Base-by-base conservation (phyloP, 2,888 invertebrate species). In the Eristalis arbustorum region DNA sequence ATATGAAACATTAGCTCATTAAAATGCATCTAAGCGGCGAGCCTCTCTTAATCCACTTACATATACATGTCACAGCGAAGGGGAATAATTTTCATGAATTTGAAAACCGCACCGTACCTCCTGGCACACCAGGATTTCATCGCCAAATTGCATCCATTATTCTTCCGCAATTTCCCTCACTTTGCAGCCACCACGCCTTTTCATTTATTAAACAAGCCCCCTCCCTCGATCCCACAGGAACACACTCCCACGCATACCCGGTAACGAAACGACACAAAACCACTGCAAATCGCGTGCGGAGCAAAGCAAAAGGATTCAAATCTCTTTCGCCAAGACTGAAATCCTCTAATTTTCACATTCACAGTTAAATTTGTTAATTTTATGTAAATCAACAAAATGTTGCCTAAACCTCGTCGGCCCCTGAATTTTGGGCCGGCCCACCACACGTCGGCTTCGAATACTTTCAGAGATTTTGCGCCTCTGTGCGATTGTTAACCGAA, bases 381-480 rank as follows among this genome's bases (percentile, higher is more conserved):
- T 75, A 81, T 75, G 81, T 71, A 80, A 80, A 80, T 80, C 74
- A 80, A 80, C 74, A 37, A 67, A 73, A 80, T 34, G 61, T 61
- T 37, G 6, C 66, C 2, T 25, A 3, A 62, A 28, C 67, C n/a
- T 25, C 10, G 1, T 42, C 28, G 59, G 57, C 34, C 2, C 25
- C 49, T 18, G 18, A 49, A 23, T 13, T n/a, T 25, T 56, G 13
- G 56, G n/a, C 6, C 2, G 34, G 23, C 5, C 34, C 34, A 13
- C 34, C 42, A 28, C 62, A 49, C 31, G 31, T 23, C 25, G 64
- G 61, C 34, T 66, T 63, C 25, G 40, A 59, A 57, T 71, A 37
- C 64, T 66, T 66, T 69, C 56, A 37, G 77, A 69, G 63, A 77
- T 64, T 71, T 31, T 31, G 31, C 66, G 78, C 40, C 13, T 59